phyloP scores from a whole-genome alignment of 1,140 invertebrate species.

The Trachymyrmex cornetzi region DNA sequence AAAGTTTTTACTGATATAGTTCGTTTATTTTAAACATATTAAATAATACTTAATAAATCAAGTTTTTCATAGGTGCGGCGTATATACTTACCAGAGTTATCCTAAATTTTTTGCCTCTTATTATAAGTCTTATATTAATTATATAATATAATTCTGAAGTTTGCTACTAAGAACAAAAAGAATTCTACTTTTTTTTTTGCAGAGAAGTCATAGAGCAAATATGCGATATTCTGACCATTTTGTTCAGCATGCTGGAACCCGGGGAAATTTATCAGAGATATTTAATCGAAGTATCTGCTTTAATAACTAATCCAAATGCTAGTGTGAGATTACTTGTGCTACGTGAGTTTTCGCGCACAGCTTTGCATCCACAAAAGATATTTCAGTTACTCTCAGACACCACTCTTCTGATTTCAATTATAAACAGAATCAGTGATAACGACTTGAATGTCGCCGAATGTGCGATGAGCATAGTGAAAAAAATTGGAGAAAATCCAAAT shows the following conservation, averaged over 20 bases:
- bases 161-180: background rate
- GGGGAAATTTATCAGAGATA: slow-evolving; percentile 83
- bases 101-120: no score
- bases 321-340: slow-evolving; percentile 82
- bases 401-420: slow-evolving; percentile 87
- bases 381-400: slow-evolving; percentile 86
- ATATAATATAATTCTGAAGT: background rate
- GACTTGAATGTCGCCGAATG: slow-evolving; percentile 88
- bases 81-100: no score
- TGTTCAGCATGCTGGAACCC: slow-evolving; percentile 82
- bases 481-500: slow-evolving; percentile 83
- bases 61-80: no score
- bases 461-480: slow-evolving; percentile 88
- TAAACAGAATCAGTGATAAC: slow-evolving; percentile 88
- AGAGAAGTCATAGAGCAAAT: slow-evolving; percentile 84
- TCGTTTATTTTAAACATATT: no score
- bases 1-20: no score
- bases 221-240: slow-evolving; percentile 84
- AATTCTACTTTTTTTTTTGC: slow-evolving; percentile 63
- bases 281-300: slow-evolving; percentile 79
- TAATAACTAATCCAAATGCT: slow-evolving; percentile 82
- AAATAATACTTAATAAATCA: no score
- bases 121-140: no score
- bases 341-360: slow-evolving; percentile 83
- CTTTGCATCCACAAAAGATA: slow-evolving; percentile 78